Conservation (phyloP, 2,888 invertebrate species). For the Ormyrus thymus region DNA sequence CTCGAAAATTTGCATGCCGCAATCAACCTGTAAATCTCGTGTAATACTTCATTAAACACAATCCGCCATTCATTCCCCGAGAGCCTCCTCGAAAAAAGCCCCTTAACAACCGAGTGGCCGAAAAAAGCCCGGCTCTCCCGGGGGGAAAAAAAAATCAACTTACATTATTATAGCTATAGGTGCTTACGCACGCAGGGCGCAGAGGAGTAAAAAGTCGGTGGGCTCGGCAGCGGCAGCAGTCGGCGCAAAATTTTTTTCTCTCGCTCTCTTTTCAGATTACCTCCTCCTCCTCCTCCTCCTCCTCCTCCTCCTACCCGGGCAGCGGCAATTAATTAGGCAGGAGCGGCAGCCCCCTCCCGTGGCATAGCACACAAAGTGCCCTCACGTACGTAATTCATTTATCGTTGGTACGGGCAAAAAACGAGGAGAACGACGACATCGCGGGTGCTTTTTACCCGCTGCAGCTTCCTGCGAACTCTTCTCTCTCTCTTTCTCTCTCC, state of each 20-base stretch:
- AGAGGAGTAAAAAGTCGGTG: not conserved
- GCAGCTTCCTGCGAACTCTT: conserved; percentile 44
- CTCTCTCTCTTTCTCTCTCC: conserved; percentile 8
- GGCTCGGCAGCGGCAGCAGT: not conserved
- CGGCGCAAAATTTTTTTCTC: conserved; percentile 19
- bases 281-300: conserved; percentile 2
- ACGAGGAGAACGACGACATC: not conserved
- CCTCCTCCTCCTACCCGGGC: not conserved
- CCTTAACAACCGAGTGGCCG: too few relatives aligned
- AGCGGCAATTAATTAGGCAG: conserved; percentile 52
- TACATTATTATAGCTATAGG: conserved; percentile 15
- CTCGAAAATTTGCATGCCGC: too few relatives aligned
- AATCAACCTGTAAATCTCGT: too few relatives aligned
- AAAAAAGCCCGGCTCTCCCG: not conserved
- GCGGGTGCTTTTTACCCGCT: conserved; percentile 29
- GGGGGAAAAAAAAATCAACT: conserved; percentile 10
- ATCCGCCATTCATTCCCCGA: not conserved
- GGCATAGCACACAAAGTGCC: conserved; percentile 36
- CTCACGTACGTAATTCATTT: conserved; percentile 55
- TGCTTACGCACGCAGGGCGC: not conserved
- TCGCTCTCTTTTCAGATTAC: conserved; percentile 5
- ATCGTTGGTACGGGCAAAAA: conserved; percentile 17
- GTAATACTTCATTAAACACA: too few relatives aligned
- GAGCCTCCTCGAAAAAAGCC: too few relatives aligned
- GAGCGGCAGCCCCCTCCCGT: conserved; percentile 12